Evolutionary conservation across 2,888 invertebrate species (phyloP), one percentile per base, ranked within the genome.

Genomic region (Callimorpha dominula): DNA sequence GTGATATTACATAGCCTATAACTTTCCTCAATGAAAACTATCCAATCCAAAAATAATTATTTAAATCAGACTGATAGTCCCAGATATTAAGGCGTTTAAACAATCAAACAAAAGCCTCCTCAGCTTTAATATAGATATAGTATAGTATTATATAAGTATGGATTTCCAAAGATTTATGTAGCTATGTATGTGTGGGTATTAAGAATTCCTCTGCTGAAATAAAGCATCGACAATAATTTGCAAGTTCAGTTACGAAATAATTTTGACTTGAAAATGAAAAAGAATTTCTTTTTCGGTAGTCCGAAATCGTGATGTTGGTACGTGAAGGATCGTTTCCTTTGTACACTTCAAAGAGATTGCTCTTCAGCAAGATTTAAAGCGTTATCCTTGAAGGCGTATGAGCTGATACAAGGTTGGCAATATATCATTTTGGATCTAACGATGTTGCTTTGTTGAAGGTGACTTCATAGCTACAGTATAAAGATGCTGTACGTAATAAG

Each of bases 291-390:
- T 72, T 71, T 78, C 68, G 12, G n/a, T 46, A 49, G 68, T 12
- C 60, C 60, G 65, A 17, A 63, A 57, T 68, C 69, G 50, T 31
- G 60, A 60, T 60, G 72, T 82, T 74, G 60, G n/a, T 63, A 52
- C 63, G 64, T 40, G 50, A 73, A 72, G 74, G 54, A 73, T 77
- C 49, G 79, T 74, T 79, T 78, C 68, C 70, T 73, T 72, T 64
- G 63, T 64, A 64, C 70, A 65, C 68, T 75, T 81, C 65, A 79
- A 79, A 79, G 72, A 68, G 64, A 71, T 75, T 71, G 63, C 72
- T 76, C 31, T 62, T 74, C 65, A 66, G 71, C 60, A 71, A 72
- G 57, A 74, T 81, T 76, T 75, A 74, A 81, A 73, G 66, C 72
- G 66, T 70, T 76, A 73, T 78, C 69, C 72, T 78, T 76, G 76